Evolutionary conservation across 2,888 invertebrate genomes (phyloP), one percentile per base, ranked within the genome.

Genomic region (Harpagoxenus sublaevis): DNA sequence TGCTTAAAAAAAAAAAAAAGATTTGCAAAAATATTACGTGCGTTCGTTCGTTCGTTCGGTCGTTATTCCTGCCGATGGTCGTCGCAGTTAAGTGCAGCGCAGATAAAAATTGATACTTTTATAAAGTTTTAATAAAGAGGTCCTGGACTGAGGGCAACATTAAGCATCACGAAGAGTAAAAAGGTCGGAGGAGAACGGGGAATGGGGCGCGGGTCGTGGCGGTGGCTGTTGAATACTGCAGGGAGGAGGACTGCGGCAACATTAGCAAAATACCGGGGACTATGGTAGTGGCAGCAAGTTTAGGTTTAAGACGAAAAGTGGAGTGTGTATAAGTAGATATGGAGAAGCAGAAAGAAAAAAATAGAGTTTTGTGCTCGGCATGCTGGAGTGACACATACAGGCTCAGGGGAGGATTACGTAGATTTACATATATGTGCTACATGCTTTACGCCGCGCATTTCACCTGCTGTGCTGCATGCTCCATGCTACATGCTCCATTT

Each of bases 261-360:
- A 90, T 89, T 87, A 90, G 82, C 90, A 90, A 86, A 90, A 83
- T 87, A 90, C 84, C 85, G 45, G 62, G 90, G 87, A 77, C 85
- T 60, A 65, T 86, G 45, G 78, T 86, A 68, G 84, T 86, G 87
- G 83, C 82, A 81, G 65, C 88, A 86, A 90, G 85, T 89, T 87
- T 82, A 68, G 86, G 68, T 84, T 68, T 83, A 90, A 90, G 91
- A 89, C 89, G 88, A 90, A 89, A 89, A 86, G 90, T 90, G 87
- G 89, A 90, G 57, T 87, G 86, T 88, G 78, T 86, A 88, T 82
- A 86, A 86, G 84, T 90, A 86, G 86, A 88, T 89, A 89, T 88
- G 90, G 91, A 90, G 74, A 90, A 90, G 89, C 91, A 83, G 45
- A 71, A 35, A 60, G 23, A 55, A 23, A 31, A 42, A 53, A 31